Conservation (phyloP, 2,888 invertebrate genomes). For the Caenorhabditis auriculariae region DNA sequence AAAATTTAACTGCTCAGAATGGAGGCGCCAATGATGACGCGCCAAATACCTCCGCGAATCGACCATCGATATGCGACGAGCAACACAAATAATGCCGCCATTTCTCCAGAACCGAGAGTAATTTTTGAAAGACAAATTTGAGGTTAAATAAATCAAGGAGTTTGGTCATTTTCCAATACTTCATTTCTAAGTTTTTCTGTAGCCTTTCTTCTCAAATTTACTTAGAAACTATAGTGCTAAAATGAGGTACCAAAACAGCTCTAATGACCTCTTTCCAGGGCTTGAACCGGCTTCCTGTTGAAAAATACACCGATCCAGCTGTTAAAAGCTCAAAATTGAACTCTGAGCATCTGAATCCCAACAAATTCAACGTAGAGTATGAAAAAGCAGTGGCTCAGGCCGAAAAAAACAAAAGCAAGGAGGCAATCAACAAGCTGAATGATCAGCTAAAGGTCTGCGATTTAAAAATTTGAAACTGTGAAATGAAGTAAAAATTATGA, state of each 20-base stretch:
- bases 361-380: slow-evolving; percentile 30
- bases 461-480: background rate
- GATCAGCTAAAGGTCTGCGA: slow-evolving; percentile 24
- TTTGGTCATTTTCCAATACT: background rate
- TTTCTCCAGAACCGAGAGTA: background rate
- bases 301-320: slow-evolving; percentile 28
- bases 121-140: background rate
- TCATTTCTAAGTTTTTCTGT: slow-evolving; percentile 5
- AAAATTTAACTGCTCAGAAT: slow-evolving; percentile 24
- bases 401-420: slow-evolving; percentile 26
- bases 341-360: slow-evolving; percentile 29
- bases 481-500: background rate
- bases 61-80: slow-evolving; percentile 5
- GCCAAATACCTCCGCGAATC: slow-evolving; percentile 14
- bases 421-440: slow-evolving; percentile 35
- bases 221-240: too few species aligned
- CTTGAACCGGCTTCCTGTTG: slow-evolving; percentile 28
- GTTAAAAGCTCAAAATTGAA: slow-evolving; percentile 31
- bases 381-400: slow-evolving; percentile 22
- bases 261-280: slow-evolving; percentile 16
- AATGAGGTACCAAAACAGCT: background rate
- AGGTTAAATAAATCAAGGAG: background rate
- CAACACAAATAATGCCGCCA: too few species aligned
- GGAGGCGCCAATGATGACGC: slow-evolving; percentile 22
- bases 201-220: background rate